A percentile compares a stretch with the other conserved stretches of the same genome.
These are phyloP conservation scores for Camponotus pennsylvanicus DNA, from an alignment of 1,140 invertebrate genomes.

Conservation along the genomic window DNA sequence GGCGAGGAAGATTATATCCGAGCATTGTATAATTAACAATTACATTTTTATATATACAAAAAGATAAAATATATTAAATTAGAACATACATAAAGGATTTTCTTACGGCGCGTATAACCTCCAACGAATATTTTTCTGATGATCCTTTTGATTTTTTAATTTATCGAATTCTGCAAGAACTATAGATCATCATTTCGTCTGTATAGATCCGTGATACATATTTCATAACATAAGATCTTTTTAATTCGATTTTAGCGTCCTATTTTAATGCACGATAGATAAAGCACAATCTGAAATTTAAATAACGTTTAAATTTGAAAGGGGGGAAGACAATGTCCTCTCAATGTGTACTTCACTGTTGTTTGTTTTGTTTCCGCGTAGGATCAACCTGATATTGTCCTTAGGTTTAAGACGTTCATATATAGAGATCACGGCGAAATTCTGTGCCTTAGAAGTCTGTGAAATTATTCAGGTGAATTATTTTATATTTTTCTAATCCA, in stretches of 20 bases:
- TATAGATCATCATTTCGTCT: not conserved
- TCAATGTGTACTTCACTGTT: not conserved
- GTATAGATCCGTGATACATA: not conserved
- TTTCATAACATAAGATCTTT: not conserved
- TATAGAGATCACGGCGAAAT: not conserved
- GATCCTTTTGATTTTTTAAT: not conserved
- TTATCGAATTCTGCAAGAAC: not conserved
- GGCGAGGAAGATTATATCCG: not conserved
- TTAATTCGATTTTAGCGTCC: not conserved
- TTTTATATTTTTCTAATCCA: too few species aligned
- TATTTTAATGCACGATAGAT: not conserved
- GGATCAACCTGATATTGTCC: not conserved
- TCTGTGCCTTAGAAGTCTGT: too few species aligned
- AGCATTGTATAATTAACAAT: slow-evolving; percentile 24
- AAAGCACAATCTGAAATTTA: not conserved
- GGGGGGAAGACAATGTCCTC: not conserved
- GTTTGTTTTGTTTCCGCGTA: slow-evolving; percentile 19
- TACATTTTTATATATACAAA: not conserved
- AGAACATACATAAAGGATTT: not conserved
- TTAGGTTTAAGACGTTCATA: not conserved
- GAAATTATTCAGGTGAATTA: not conserved
- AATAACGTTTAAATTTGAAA: not conserved
- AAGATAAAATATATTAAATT: slow-evolving; percentile 41
- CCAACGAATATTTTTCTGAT: not conserved
- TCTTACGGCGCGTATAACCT: not conserved